phyloP scores from a whole-genome alignment of 2,113 vertebrate genomes.

The Trematomus loennbergii region DNA sequence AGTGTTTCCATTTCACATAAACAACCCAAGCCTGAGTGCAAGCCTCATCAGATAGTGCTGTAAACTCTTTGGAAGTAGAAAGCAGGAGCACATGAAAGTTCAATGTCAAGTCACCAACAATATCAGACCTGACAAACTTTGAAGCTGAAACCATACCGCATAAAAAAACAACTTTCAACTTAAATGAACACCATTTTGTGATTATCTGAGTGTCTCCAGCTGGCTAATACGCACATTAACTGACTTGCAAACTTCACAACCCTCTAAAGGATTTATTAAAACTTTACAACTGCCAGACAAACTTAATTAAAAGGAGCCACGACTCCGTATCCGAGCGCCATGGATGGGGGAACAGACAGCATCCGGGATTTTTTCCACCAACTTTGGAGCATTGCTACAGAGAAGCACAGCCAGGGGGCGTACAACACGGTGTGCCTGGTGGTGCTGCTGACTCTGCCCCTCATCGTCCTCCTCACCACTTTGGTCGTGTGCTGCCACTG shows the following conservation, averaged over 20 bases:
- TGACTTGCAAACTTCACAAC: constrained; percentile 15
- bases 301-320: constrained; percentile 15
- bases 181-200: constrained; percentile 30
- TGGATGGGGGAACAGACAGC: constrained; percentile 82
- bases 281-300: constrained; percentile 18
- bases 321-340: constrained; percentile 38
- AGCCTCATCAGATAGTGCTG: neutral
- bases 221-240: constrained; percentile 13
- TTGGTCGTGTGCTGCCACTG: constrained; percentile 92
- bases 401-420: constrained; percentile 89
- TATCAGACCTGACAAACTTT: constrained; percentile 10
- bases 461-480: constrained; percentile 83
- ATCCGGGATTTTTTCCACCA: constrained; percentile 87
- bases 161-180: constrained; percentile 23
- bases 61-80: neutral
- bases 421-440: constrained; percentile 93
- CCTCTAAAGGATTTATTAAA: constrained; percentile 53
- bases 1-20: constrained; percentile 34
- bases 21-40: constrained; percentile 22
- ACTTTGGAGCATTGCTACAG: constrained; percentile 84
- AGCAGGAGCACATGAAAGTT: neutral
- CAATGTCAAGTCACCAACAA: neutral
- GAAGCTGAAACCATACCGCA: constrained; percentile 3
- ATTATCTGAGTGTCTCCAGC: constrained; percentile 28
- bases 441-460: constrained; percentile 87